Percentiles rank a stretch among this genome's conserved stretches.
Evolutionary conservation across 2,113 vertebrate genomes (phyloP).

Genomic region (Turdus rufiventris): DNA sequence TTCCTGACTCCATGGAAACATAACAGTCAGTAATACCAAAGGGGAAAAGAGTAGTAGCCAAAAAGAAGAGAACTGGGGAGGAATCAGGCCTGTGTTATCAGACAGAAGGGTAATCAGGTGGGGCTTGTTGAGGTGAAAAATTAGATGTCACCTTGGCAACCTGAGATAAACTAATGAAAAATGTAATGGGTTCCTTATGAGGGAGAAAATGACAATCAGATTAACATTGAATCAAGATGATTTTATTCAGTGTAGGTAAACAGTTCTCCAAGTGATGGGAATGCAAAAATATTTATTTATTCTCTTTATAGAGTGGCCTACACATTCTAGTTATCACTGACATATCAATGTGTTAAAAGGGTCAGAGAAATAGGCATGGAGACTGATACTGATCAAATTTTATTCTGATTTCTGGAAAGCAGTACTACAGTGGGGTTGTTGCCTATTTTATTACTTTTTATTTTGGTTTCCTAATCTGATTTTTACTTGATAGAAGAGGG

Average conservation of each 20-base stretch:
- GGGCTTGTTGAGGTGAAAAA: background rate
- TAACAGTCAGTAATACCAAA: background rate
- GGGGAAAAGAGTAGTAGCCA: background rate
- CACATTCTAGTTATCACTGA: background rate
- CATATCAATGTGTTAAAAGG: background rate
- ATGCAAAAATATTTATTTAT: conserved; percentile 27
- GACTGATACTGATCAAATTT: background rate
- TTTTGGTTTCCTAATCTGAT: background rate
- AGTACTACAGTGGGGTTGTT: background rate
- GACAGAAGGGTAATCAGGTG: background rate
- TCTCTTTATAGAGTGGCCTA: background rate
- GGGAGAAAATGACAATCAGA: background rate
- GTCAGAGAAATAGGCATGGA: background rate
- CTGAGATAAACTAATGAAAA: conserved; percentile 5
- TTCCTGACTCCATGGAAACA: background rate
- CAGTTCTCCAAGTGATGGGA: background rate
- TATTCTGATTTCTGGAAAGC: background rate
- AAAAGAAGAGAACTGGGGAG: background rate
- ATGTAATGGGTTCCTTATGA: background rate
- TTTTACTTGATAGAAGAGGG: background rate
- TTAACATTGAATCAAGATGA: conserved; percentile 11
- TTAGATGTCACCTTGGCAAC: background rate
- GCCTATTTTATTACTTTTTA: background rate
- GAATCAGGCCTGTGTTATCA: background rate
- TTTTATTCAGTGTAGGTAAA: background rate